Evolutionary conservation across 2,113 vertebrate species (phyloP).

Genomic region (Otolemur garnettii): DNA sequence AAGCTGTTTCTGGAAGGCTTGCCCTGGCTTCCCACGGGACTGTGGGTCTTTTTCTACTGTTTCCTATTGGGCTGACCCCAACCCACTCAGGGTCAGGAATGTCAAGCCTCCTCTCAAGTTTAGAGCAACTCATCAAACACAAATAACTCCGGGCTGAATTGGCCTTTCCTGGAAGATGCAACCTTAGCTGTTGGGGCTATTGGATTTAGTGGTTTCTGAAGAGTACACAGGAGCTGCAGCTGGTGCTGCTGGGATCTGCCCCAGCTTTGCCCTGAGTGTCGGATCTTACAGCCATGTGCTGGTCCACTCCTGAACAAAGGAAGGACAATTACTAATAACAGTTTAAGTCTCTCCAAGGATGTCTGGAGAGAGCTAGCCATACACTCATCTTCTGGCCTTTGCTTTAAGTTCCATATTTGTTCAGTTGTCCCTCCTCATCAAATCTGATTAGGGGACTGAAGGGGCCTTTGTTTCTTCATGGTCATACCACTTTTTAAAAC

Average conservation of each 20-base stretch:
- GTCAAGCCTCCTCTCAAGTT: slow-evolving; percentile 26
- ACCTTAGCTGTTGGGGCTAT: neutral
- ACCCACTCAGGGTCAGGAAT: neutral
- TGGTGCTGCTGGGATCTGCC: neutral
- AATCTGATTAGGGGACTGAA: neutral
- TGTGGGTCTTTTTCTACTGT: neutral
- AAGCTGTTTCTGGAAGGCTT: slow-evolving; percentile 40
- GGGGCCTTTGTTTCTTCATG: neutral
- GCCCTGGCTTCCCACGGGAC: neutral
- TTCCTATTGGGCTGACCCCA: slow-evolving; percentile 25
- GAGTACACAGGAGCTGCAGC: slow-evolving; percentile 25
- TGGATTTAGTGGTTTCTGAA: slow-evolving; percentile 61
- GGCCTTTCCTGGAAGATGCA: slow-evolving; percentile 9
- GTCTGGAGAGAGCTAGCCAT: neutral
- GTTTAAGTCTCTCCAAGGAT: neutral
- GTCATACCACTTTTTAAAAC: neutral
- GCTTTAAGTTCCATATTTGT: neutral
- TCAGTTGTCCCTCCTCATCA: neutral
- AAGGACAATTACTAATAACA: neutral
- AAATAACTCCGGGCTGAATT: neutral
- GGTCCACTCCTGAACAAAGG: neutral
- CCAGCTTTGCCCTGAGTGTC: neutral
- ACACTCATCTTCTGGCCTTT: neutral
- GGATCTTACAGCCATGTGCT: neutral
- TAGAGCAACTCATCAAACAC: slow-evolving; percentile 8